phyloP scores from a whole-genome alignment of 1,140 invertebrate genomes.

The Tachypleus tridentatus region DNA sequence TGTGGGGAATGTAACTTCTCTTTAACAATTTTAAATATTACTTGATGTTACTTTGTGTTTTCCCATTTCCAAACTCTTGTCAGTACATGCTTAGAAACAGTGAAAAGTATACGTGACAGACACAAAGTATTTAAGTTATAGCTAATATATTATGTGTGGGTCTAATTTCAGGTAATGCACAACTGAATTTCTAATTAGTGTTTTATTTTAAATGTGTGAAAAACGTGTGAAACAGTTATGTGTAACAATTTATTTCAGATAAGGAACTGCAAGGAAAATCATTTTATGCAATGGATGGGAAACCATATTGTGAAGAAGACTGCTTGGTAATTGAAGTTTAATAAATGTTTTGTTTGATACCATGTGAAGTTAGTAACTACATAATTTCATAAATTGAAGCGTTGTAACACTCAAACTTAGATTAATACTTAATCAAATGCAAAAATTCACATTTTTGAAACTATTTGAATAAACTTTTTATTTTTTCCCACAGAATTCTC shows the following conservation, averaged over 20 bases:
- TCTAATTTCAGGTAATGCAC: too few species aligned
- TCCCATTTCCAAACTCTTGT: too few species aligned
- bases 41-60: too few species aligned
- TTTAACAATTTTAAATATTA: too few species aligned
- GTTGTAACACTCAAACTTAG: not conserved
- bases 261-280: constrained; percentile 79
- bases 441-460: not conserved
- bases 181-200: too few species aligned
- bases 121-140: too few species aligned
- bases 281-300: constrained; percentile 87
- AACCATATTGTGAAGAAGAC: constrained; percentile 87
- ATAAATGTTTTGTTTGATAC: constrained; percentile 4
- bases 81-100: too few species aligned
- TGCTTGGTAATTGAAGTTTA: constrained; percentile 55
- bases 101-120: too few species aligned
- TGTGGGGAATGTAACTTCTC: too few species aligned
- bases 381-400: not conserved
- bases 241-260: constrained; percentile 28
- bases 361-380: not conserved
- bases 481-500: constrained; percentile 51
- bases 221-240: not conserved
- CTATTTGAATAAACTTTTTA: not conserved
- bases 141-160: too few species aligned
- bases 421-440: not conserved
- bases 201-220: too few species aligned